Percentiles rank a stretch among this genome's conserved stretches.
Evolutionary conservation across 2,888 invertebrate species (phyloP).

Genomic region (Junonia oenone): DNA sequence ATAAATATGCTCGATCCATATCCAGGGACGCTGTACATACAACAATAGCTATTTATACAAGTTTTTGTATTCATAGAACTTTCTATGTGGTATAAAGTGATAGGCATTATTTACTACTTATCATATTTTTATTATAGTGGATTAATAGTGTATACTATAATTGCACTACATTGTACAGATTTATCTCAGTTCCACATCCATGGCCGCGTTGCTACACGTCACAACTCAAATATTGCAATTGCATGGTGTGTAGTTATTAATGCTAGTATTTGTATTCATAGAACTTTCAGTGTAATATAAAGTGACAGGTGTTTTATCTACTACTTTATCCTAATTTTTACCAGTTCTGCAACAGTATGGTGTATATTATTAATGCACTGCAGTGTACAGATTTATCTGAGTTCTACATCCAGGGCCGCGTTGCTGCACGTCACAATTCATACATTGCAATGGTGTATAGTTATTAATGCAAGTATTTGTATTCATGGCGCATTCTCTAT

Average conservation of each 20-base stretch:
- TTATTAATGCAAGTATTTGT: slow-evolving; percentile 42
- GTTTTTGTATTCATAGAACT: slow-evolving; percentile 41
- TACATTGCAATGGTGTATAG: slow-evolving; percentile 20
- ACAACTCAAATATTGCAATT: slow-evolving; percentile 14
- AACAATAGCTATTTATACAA: slow-evolving; percentile 37
- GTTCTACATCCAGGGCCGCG: background rate
- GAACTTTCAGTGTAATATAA: slow-evolving; percentile 32
- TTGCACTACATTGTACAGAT: background rate
- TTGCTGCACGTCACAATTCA: slow-evolving; percentile 15
- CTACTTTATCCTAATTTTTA: no score
- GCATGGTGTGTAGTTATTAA: slow-evolving; percentile 35
- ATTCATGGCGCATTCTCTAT: slow-evolving; percentile 35
- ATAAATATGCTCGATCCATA: no score
- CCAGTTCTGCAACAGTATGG: no score
- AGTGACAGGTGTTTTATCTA: slow-evolving; percentile 35
- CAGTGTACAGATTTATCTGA: slow-evolving; percentile 1
- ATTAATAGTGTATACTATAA: background rate
- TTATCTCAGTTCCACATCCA: slow-evolving; percentile 1
- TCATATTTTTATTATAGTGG: no score
- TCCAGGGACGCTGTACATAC: slow-evolving; percentile 5
- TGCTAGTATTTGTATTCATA: slow-evolving; percentile 44
- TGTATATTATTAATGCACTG: background rate
- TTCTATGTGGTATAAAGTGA: slow-evolving; percentile 35
- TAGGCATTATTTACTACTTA: no score
- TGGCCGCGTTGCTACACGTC: slow-evolving; percentile 9